These are phyloP conservation scores for Pocillopora meandrina DNA, from an alignment of 92 coral and sea anemone species.

Conservation along the genomic window DNA sequence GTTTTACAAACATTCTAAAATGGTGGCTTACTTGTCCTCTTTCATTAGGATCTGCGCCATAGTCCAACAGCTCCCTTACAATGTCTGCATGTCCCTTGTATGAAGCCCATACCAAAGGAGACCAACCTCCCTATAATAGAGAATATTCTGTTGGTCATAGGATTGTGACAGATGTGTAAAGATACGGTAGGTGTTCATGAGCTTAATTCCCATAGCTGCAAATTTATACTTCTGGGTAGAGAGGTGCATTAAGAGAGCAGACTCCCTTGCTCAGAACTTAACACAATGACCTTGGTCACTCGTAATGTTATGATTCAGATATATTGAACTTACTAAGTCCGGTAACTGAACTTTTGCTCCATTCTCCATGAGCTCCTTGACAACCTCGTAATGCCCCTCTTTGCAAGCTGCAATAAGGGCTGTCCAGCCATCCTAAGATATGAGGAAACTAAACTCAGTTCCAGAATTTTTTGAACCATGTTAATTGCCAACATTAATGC, in stretches of 20 bases:
- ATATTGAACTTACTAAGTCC: constrained; percentile 72
- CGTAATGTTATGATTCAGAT: too few species aligned
- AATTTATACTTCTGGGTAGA: too few species aligned
- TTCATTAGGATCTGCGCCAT: constrained; percentile 91
- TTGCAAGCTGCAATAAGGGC: constrained; percentile 93
- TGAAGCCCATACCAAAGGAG: constrained; percentile 93
- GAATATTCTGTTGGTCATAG: not conserved
- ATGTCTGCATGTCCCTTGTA: constrained; percentile 91
- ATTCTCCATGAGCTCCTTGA: constrained; percentile 78
- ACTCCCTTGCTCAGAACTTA: too few species aligned
- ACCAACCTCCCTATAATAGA: constrained; percentile 85
- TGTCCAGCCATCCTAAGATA: constrained; percentile 92
- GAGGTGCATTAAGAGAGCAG: too few species aligned
- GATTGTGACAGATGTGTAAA: too few species aligned
- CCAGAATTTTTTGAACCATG: not conserved
- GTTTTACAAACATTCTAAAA: too few species aligned
- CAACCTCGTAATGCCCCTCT: constrained; percentile 82
- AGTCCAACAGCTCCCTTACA: constrained; percentile 71
- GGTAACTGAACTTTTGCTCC: constrained; percentile 87
- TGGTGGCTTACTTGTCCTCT: constrained; percentile 80
- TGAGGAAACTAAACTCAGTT: not conserved
- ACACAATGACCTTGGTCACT: too few species aligned
- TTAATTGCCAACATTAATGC: not conserved
- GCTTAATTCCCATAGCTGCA: too few species aligned
- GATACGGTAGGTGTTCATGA: not conserved